Evolutionary conservation across 2,797 vertebrate species (phyloP).

Genomic region (Poeciliopsis infans): DNA sequence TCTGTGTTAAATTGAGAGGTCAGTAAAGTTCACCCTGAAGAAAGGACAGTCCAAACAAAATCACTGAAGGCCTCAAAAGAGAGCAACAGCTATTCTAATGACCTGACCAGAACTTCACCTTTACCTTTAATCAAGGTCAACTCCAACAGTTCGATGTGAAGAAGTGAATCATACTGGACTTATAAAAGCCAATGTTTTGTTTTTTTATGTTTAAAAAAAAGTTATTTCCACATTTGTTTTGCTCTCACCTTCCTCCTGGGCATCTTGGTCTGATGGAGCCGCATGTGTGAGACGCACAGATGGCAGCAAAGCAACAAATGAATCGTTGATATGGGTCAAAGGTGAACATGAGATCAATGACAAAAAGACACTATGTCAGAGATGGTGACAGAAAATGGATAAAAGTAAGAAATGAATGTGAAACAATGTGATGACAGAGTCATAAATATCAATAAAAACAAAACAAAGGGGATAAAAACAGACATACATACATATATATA

Average conservation of each 20-base stretch:
- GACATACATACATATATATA: not conserved
- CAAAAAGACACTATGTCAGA: not conserved
- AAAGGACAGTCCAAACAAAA: not conserved
- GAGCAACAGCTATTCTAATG: not conserved
- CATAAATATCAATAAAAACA: not conserved
- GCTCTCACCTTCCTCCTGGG: conserved; percentile 74
- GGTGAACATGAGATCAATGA: not conserved
- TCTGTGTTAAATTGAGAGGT: not conserved
- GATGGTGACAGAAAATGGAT: not conserved
- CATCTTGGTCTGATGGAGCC: conserved; percentile 66
- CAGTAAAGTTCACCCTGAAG: not conserved
- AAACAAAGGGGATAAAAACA: not conserved
- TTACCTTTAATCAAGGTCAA: not conserved
- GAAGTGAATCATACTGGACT: not conserved
- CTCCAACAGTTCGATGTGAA: not conserved
- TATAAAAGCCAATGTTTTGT: not conserved
- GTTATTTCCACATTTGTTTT: conserved; percentile 14
- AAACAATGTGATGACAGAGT: not conserved
- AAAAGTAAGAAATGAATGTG: not conserved
- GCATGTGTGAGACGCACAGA: conserved; percentile 30
- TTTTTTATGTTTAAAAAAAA: not conserved
- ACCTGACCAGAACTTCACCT: not conserved
- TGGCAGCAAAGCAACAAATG: conserved; percentile 7
- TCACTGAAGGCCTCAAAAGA: not conserved
- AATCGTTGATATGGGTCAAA: conserved; percentile 5